These are phyloP conservation scores for Salarias fasciatus DNA, from an alignment of 2,797 vertebrate genomes.

Conservation along the genomic window DNA sequence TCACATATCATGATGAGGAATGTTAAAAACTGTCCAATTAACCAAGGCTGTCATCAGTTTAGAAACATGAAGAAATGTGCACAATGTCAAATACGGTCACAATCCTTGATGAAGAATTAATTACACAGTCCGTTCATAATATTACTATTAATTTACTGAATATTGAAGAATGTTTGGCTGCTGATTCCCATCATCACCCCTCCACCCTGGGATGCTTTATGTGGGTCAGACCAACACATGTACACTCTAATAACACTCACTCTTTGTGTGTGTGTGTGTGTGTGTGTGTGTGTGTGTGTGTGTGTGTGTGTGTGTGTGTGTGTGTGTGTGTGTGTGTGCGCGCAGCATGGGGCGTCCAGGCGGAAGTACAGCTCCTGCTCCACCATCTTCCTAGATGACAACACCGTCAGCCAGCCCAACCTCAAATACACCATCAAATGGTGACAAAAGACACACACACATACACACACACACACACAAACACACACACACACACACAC, in stretches of 20 bases:
- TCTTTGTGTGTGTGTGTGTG: conserved; percentile 19
- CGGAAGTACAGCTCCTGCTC: conserved; percentile 98
- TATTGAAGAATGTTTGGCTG: background rate
- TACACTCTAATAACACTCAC: conserved; percentile 43
- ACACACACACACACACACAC: background rate
- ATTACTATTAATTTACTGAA: too few species aligned
- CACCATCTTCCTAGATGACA: conserved; percentile 97
- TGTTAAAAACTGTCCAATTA: too few species aligned
- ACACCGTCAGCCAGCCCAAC: conserved; percentile 98
- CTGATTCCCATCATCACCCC: background rate
- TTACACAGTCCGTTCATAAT: too few species aligned
- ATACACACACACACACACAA: too few species aligned
- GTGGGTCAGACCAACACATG: conserved; percentile 41
- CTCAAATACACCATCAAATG: conserved; percentile 99
- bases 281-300: conserved; percentile 28
- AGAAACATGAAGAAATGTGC: too few species aligned
- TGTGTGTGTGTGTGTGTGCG: conserved; percentile 16
- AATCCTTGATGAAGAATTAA: too few species aligned
- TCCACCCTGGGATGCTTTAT: conserved; percentile 13
- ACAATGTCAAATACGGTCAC: too few species aligned
- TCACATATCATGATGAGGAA: too few species aligned
- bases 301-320: conserved; percentile 30
- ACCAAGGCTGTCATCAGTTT: too few species aligned
- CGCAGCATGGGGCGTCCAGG: conserved; percentile 87
- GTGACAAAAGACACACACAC: conserved; percentile 78